Evolutionary conservation across 2,113 vertebrate species (phyloP).

Genomic region (Thunnus maccoyii): DNA sequence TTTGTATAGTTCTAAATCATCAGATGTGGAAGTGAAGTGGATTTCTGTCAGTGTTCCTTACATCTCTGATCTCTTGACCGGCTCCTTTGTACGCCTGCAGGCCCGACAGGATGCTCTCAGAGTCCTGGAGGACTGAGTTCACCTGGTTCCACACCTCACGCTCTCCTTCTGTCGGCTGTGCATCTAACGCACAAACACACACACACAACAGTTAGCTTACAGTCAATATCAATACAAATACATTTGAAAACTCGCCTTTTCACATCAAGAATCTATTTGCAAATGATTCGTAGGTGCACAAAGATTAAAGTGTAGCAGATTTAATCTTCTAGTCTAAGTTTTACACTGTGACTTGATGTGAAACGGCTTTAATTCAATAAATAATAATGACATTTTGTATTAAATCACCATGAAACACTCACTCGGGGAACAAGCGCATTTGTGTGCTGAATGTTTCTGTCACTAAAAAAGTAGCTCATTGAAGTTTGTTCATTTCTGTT

Average conservation of each 20-base stretch:
- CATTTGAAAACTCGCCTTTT: constrained; percentile 1
- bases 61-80: constrained; percentile 97
- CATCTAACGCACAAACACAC: constrained; percentile 86
- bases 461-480: background rate
- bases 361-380: constrained; percentile 1
- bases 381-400: background rate
- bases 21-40: background rate
- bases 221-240: background rate
- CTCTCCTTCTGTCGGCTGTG: constrained; percentile 96
- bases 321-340: background rate
- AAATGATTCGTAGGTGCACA: background rate
- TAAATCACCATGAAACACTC: background rate
- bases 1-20: too few relatives aligned
- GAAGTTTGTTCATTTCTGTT: background rate
- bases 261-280: constrained; percentile 19
- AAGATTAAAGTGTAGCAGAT: background rate
- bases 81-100: constrained; percentile 98
- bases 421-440: background rate
- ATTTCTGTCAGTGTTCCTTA: constrained; percentile 72
- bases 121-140: constrained; percentile 96
- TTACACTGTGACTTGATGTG: constrained; percentile 17
- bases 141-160: constrained; percentile 97
- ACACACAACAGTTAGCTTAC: background rate
- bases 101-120: constrained; percentile 94
- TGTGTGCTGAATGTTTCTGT: constrained; percentile 22